Evolutionary conservation across 2,113 vertebrate genomes (phyloP).

Genomic region (Addax nasomaculatus): DNA sequence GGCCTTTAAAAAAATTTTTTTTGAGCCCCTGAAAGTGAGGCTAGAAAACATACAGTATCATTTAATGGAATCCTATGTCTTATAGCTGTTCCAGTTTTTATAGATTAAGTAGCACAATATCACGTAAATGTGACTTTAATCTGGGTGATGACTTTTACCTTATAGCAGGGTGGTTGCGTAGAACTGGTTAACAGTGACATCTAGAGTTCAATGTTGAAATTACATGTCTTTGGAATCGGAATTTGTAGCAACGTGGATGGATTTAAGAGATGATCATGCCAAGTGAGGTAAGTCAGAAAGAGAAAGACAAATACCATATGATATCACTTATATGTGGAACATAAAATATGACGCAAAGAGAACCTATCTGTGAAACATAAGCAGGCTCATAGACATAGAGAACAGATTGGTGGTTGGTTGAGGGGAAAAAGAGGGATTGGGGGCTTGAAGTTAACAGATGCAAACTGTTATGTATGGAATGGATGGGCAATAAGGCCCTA

Average conservation of each 20-base stretch:
- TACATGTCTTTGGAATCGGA: not conserved
- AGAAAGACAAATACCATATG: not conserved
- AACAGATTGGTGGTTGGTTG: not conserved
- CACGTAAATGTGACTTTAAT: not conserved
- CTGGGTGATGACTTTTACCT: not conserved
- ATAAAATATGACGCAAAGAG: not conserved
- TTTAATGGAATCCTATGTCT: not conserved
- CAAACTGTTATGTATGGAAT: not conserved
- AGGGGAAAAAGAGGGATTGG: not conserved
- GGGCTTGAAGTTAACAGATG: not conserved
- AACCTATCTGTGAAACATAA: not conserved
- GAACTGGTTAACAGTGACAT: constrained; percentile 34
- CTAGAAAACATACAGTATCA: not conserved
- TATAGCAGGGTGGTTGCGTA: not conserved
- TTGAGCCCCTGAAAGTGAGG: not conserved
- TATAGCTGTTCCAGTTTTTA: not conserved
- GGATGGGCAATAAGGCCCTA: not conserved
- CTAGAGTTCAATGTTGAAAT: constrained; percentile 29
- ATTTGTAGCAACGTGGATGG: not conserved
- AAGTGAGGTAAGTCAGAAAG: not conserved
- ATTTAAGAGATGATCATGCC: not conserved
- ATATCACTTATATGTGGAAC: not conserved
- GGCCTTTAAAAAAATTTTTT: not conserved
- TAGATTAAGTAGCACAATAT: not conserved
- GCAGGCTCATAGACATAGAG: not conserved